Base-by-base conservation (phyloP, 2,888 invertebrate species). In the Drosophila borealis region DNA sequence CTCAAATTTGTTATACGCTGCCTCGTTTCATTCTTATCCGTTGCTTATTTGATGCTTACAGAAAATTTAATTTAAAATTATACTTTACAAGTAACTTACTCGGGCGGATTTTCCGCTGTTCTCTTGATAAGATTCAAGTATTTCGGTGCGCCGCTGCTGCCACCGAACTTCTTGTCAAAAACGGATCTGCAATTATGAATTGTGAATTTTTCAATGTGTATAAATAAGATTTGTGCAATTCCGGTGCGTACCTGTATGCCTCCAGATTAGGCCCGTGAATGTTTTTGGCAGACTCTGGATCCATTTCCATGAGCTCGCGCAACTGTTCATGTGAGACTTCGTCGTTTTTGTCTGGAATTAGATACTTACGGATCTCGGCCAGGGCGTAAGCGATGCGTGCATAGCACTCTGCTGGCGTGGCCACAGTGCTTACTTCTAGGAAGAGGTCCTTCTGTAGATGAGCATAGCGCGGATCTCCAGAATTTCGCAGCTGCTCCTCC, bases 361-460 rank as follows among this genome's bases (percentile, higher is more conserved):
- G 70, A 74, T 90, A 90, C 80, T 90, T 90, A 64, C 90, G 90
- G 50, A 90, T 90, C 71, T 90, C 90, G 39, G 90, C 89, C 19
- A 90, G 63, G 5, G 90, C 90, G 33, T 90, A 90, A 1, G 90
- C 90, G 11, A 87, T 77, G 53, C 97, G 94, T 0, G 96, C 96
- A 89, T 97, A 96, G 3, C 96, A 96, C 88, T 97, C 96, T 0
- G 96, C 96, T 0, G 96, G 97, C 0, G 97, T 96, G 0, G 97
- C 97, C 56, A 96, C 93, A 0, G 97, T 96, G 19, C 96, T 95
- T 33, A 98, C 96, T 92, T 97, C 96, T 0, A 98, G 96, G 89
- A 98, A 98, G 10, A 98, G 93, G 89, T 98, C 97, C 79, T 98
- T 97, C 33, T 95, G 94, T 33, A 98, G 93, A 91, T 98, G 98